Base-by-base conservation (phyloP, 1,140 invertebrate genomes). In the Ylistrum balloti region DNA sequence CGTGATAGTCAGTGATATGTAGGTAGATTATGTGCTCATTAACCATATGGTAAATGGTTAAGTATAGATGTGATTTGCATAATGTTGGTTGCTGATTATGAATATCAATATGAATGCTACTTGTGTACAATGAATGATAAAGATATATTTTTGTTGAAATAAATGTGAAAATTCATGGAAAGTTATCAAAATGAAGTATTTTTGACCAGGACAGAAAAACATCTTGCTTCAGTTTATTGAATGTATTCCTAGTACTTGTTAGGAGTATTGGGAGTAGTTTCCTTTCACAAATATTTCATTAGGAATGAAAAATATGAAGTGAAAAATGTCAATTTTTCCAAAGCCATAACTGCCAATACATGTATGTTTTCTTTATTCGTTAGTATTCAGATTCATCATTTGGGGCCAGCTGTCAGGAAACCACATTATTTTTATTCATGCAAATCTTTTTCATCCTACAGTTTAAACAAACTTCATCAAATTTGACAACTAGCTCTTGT, bases 101-200 rank as follows among this genome's bases (percentile, higher is more conserved):
- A 74, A 74, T 74, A 74, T 74, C 56, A 74, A 45, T 45, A 45
- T 45, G 17, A 45, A 45, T 45, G 41, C 41, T 45, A 45, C 41
- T 45, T 74, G 56, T 74, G 17, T 74, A 74, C 56, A 74, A 74
- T 74, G 56, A 74, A 74, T 74, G n/a, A 74, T 2, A 74, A 74
- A 74, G 56, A 74, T 74, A 74, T 74, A 74, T 74, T 74, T 74
- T 74, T 74, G n/a, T 74, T 74, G 56, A 74, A 74, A 74, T 74
- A 74, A 74, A 74, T 74, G 56, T 74, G 17, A 74, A 74, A 74
- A 28, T 74, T 5, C 56, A 28, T 74, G 3, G 17, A 11, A 74
- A 74, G 3, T 28, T 74, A 45, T 45, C n/a, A 74, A 28, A 28
- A n/a, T 74, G 5, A 74, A 74, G 56, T 74, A 74, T 74, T 74